Evolutionary conservation across 2,797 vertebrate genomes (phyloP).

Genomic region (Eospalax fontanierii): DNA sequence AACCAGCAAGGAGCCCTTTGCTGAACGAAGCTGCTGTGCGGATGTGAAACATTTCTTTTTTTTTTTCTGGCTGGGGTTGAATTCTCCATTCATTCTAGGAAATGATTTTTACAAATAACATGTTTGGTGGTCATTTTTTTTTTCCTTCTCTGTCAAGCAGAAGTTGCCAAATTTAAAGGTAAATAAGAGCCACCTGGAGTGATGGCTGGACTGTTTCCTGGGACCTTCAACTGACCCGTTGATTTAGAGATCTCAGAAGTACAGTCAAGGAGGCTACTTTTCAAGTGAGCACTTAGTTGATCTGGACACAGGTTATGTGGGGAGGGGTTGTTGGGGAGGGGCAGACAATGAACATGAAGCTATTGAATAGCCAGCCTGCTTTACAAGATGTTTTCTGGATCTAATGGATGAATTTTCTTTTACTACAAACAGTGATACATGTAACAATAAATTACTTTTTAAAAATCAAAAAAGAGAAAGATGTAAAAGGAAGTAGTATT

Average conservation of each 20-base stretch:
- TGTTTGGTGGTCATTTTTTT: conserved; percentile 38
- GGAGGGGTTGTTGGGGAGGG: too few species aligned
- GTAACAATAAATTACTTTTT: conserved; percentile 10
- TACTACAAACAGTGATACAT: background rate
- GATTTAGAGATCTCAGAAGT: background rate
- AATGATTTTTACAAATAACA: conserved; percentile 62
- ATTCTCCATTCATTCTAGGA: conserved; percentile 67
- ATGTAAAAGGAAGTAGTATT: conserved; percentile 6
- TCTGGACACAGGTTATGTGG: background rate
- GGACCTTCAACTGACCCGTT: background rate
- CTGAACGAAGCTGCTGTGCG: conserved; percentile 63
- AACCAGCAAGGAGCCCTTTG: conserved; percentile 50
- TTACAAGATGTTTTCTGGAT: conserved; percentile 26
- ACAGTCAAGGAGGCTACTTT: background rate
- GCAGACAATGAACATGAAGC: background rate
- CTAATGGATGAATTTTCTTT: conserved; percentile 18
- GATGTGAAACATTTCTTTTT: conserved; percentile 75
- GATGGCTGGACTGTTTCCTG: conserved; percentile 31
- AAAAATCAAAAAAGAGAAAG: background rate
- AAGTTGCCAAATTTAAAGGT: conserved; percentile 66
- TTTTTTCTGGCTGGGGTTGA: conserved; percentile 66
- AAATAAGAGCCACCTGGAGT: conserved; percentile 66
- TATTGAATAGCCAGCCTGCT: background rate
- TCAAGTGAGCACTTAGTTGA: background rate
- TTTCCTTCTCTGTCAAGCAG: conserved; percentile 46